phyloP scores from a whole-genome alignment of 1,140 invertebrate species.

The Dendrolimus punctatus region DNA sequence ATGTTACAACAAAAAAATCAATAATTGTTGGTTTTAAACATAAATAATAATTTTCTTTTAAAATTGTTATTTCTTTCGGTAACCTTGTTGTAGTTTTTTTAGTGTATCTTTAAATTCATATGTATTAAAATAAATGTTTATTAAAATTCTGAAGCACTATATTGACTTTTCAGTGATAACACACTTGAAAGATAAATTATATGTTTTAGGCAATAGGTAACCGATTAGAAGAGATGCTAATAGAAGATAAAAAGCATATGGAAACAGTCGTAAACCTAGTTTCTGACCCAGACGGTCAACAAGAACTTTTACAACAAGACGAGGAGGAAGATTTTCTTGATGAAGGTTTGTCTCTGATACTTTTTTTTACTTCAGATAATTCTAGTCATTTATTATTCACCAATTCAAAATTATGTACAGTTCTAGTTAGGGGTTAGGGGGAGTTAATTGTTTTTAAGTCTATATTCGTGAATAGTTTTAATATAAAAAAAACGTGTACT shows the following conservation, averaged over 20 bases:
- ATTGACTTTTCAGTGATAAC: too few species aligned
- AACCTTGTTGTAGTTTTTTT: background rate
- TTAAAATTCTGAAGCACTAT: too few species aligned
- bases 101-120: too few species aligned
- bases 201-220: conserved; percentile 77
- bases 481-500: too few species aligned
- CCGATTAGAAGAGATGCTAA: conserved; percentile 87
- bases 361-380: background rate
- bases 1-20: too few species aligned
- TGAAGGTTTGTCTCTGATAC: conserved; percentile 80
- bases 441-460: too few species aligned
- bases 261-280: conserved; percentile 80
- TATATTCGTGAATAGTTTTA: too few species aligned
- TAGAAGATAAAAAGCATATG: conserved; percentile 82
- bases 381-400: too few species aligned
- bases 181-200: background rate
- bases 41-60: background rate
- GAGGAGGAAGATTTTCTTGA: conserved; percentile 99
- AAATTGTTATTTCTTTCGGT: background rate
- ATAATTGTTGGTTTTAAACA: too few species aligned
- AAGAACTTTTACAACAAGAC: conserved; percentile 90
- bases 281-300: conserved; percentile 86
- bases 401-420: too few species aligned
- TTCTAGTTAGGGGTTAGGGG: too few species aligned
- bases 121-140: too few species aligned